Conservation (phyloP, 2,797 vertebrate species). For the Enteromius unitaeniatus region DNA sequence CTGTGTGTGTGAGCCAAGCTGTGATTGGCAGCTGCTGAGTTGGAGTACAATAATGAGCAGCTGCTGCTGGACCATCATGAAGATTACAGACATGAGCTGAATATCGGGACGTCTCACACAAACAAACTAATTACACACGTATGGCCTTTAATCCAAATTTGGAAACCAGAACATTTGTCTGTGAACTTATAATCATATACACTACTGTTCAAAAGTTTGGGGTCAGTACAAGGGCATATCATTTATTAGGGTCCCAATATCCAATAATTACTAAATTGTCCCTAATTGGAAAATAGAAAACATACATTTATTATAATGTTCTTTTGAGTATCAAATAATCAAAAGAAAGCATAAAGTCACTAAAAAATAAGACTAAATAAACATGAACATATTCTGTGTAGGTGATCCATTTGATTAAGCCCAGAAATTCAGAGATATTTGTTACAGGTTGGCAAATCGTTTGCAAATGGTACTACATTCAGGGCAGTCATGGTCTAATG, state of each 20-base stretch:
- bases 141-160: not conserved
- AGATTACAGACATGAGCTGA: slow-evolving; percentile 23
- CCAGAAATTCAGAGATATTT: too few species aligned
- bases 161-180: slow-evolving; percentile 20
- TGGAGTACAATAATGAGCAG: slow-evolving; percentile 72
- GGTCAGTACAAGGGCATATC: not conserved
- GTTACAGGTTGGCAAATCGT: too few species aligned
- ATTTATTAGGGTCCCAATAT: not conserved
- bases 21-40: slow-evolving; percentile 76
- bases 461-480: too few species aligned
- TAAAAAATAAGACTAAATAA: too few species aligned
- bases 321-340: too few species aligned
- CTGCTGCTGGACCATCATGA: slow-evolving; percentile 70
- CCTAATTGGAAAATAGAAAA: too few species aligned
- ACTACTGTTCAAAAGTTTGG: not conserved
- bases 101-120: not conserved
- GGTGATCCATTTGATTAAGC: too few species aligned
- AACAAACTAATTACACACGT: not conserved
- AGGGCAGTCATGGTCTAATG: too few species aligned
- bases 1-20: slow-evolving; percentile 63
- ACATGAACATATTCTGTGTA: too few species aligned
- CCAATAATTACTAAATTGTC: not conserved
- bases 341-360: too few species aligned
- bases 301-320: too few species aligned
- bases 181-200: not conserved